Evolutionary conservation across 2,113 vertebrate genomes (phyloP), one percentile per base, ranked within the genome.

Genomic region (Neotragus moschatus): DNA sequence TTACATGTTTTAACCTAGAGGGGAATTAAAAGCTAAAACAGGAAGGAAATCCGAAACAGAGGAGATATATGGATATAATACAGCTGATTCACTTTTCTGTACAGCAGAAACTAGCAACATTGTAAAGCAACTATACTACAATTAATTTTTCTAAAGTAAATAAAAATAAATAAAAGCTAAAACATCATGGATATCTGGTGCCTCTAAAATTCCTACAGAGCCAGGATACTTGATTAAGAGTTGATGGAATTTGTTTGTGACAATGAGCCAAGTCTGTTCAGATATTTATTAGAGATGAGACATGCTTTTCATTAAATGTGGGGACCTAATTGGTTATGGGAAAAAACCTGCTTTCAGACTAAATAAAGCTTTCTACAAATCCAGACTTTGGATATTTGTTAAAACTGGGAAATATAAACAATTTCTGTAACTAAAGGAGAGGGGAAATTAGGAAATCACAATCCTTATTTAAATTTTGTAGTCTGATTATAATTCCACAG

Each of bases 351-450:
- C 33, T 26, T 82, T 84, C 43, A 84, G 36, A 39, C 51, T 90
- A 92, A 93, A 84, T 92, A 87, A 97, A 92, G 63, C 53, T 3
- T 61, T 90, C 6, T 63, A 9, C 28, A 96, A 81, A 58, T 84
- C 84, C 75, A 63, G 63, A 36, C 4, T 91, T 86, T 81, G 33
- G 56, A 63, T 81, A 91, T 77, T 45, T 36, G 43, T 79, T 77
- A 96, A 94, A 82, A 58, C 39, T 82, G 21, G 21, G 26, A 94
- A 95, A 43, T 96, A 93, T 60, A 47, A 19, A 95, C 51, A 86
- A 82, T 95, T 7, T 26, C 6, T 73, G 33, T 82, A 80, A 85
- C 1, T 45, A 60, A 56, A 60, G 2, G 1, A 15, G 2, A 91
- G 58, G 8, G 16, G 53, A 93, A 91, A 47, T 73, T 85, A 93